Evolutionary conservation across 2,113 vertebrate genomes (phyloP).

Genomic region (Microcebus tavaratra): DNA sequence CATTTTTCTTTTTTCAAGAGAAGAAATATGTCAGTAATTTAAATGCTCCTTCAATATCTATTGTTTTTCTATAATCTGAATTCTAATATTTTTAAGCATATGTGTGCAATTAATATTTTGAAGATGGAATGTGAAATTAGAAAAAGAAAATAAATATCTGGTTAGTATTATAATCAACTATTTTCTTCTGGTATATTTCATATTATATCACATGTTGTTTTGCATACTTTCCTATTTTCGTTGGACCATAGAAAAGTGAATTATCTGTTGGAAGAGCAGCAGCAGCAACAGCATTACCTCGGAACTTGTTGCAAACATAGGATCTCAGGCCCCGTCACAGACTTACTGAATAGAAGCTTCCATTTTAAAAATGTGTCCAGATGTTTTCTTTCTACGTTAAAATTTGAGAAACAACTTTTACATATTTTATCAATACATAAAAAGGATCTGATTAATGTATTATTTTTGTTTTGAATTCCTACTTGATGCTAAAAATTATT

Average conservation of each 20-base stretch:
- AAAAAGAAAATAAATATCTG: background rate
- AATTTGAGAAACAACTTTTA: background rate
- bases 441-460: background rate
- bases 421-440: background rate
- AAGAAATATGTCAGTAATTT: background rate
- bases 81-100: background rate
- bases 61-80: background rate
- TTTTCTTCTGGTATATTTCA: background rate
- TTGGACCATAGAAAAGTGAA: background rate
- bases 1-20: background rate
- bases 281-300: background rate
- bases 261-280: background rate
- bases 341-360: background rate
- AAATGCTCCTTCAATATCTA: background rate
- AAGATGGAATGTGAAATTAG: background rate
- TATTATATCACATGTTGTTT: background rate
- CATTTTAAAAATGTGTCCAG: background rate
- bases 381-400: background rate
- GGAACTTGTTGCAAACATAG: background rate
- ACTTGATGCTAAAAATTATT: background rate
- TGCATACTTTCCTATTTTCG: background rate
- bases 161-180: background rate
- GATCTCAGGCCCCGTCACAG: background rate
- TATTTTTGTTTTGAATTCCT: background rate
- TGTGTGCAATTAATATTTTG: background rate